phyloP scores from a whole-genome alignment of 2,113 vertebrate species.

The Antechinus flavipes region DNA sequence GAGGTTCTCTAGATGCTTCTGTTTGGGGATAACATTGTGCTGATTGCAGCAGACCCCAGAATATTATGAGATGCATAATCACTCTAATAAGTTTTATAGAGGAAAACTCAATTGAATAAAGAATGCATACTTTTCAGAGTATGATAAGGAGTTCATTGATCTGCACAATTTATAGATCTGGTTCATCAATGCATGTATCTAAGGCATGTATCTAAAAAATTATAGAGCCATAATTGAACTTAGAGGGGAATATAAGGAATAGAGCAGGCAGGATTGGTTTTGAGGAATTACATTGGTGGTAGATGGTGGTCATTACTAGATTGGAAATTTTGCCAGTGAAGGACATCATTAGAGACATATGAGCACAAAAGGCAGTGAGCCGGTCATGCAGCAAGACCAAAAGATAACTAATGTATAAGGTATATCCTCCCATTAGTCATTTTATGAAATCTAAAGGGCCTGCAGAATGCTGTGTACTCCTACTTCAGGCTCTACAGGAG shows the following conservation, averaged over 20 bases:
- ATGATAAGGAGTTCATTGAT: neutral
- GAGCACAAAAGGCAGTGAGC: neutral
- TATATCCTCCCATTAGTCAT: neutral
- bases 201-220: neutral
- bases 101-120: neutral
- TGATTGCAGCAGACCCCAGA: neutral
- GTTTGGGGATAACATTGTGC: neutral
- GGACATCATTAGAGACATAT: neutral
- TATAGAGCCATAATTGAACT: neutral
- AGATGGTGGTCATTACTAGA: neutral
- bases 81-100: neutral
- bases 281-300: neutral
- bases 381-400: neutral
- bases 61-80: neutral
- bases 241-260: neutral
- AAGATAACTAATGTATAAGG: neutral
- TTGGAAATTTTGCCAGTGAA: neutral
- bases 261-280: neutral
- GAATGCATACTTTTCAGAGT: neutral
- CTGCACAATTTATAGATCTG: neutral
- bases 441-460: neutral
- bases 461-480: neutral
- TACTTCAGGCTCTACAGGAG: neutral
- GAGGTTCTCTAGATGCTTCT: neutral
- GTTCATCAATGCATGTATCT: neutral